These are phyloP conservation scores for Atethmia centrago DNA, from an alignment of 2,888 invertebrate genomes.

Conservation along the genomic window DNA sequence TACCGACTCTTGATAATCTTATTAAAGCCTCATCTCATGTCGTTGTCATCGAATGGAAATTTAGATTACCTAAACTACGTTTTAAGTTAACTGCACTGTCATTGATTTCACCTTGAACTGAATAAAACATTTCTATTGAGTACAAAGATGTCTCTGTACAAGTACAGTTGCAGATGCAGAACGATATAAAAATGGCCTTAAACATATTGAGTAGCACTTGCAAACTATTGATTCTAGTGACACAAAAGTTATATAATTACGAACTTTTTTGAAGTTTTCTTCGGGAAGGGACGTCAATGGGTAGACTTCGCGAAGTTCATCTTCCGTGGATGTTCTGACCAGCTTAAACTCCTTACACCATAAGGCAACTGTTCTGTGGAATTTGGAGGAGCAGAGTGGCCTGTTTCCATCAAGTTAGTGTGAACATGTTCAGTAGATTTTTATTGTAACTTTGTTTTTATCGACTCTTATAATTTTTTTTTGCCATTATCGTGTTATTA, in stretches of 20 bases:
- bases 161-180: constrained; percentile 27
- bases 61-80: constrained; percentile 43
- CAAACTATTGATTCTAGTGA: constrained; percentile 18
- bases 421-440: background rate
- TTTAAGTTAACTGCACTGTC: constrained; percentile 45
- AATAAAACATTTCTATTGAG: constrained; percentile 49
- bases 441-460: background rate
- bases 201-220: constrained; percentile 2
- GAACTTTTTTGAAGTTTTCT: background rate
- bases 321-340: background rate
- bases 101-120: constrained; percentile 65
- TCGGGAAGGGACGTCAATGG: background rate
- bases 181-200: constrained; percentile 30
- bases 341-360: background rate
- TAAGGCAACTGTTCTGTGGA: background rate
- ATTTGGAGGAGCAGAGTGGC: background rate
- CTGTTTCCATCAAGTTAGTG: background rate
- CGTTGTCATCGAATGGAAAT: constrained; percentile 47
- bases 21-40: constrained; percentile 11
- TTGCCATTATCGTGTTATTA: background rate
- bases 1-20: constrained; percentile 9
- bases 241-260: constrained; percentile 3
- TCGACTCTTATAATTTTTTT: no score
- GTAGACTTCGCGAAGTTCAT: background rate
- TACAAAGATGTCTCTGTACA: constrained; percentile 41